A percentile compares a stretch with the other conserved stretches of the same genome.
Conservation (phyloP, 2,888 invertebrate species). For the Linnaemya tessellans region DNA sequence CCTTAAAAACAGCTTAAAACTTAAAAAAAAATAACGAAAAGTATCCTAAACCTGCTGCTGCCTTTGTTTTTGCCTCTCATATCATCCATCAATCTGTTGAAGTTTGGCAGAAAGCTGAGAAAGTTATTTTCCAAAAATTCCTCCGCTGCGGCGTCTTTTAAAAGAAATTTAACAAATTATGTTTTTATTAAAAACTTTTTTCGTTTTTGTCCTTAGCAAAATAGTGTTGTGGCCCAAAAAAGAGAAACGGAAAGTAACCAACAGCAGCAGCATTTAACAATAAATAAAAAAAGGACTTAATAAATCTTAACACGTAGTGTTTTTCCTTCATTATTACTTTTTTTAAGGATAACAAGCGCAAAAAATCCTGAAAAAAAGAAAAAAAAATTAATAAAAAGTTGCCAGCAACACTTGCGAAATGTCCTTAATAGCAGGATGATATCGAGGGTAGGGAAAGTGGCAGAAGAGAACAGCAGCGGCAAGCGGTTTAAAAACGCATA, state of each 20-base stretch:
- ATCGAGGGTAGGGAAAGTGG: neutral
- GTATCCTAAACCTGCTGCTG: conserved; percentile 12
- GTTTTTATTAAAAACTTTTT: conserved; percentile 66
- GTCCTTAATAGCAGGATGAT: conserved; percentile 29
- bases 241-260: neutral
- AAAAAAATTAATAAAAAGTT: conserved; percentile 67
- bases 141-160: neutral
- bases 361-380: no score
- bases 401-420: conserved; percentile 65
- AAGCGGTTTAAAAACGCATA: conserved; percentile 57
- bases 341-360: conserved; percentile 21
- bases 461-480: neutral
- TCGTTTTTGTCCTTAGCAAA: neutral
- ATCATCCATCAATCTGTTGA: conserved; percentile 17
- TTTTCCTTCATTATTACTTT: conserved; percentile 3
- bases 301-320: conserved; percentile 65
- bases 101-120: neutral
- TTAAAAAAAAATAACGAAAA: neutral
- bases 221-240: conserved; percentile 14
- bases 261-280: conserved; percentile 23
- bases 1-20: neutral
- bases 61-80: neutral
- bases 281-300: conserved; percentile 45
- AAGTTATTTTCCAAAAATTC: conserved; percentile 17
- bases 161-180: conserved; percentile 46